Percentiles rank a stretch among this genome's conserved stretches.
Evolutionary conservation across 2,113 vertebrate species (phyloP).

Genomic region (Australoheros scitulus): DNA sequence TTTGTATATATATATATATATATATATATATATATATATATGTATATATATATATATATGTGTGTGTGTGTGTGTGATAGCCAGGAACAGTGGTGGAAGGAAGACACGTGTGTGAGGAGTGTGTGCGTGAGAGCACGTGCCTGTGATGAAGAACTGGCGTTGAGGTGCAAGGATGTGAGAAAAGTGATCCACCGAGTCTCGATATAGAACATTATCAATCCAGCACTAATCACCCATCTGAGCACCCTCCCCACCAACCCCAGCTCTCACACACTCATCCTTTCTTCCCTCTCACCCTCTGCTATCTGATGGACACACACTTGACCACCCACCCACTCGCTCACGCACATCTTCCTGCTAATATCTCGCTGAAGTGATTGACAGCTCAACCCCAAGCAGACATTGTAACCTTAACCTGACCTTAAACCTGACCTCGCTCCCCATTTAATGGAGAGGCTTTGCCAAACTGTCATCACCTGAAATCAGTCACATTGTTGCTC

Average conservation of each 20-base stretch:
- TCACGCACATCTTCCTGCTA: background rate
- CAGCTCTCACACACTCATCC: background rate
- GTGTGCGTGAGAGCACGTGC: conserved; percentile 34
- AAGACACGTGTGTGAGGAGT: conserved; percentile 34
- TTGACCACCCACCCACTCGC: conserved; percentile 20
- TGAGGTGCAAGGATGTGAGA: conserved; percentile 45
- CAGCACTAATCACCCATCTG: conserved; percentile 67
- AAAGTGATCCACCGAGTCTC: conserved; percentile 62
- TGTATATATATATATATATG: background rate
- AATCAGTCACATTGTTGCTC: conserved; percentile 21
- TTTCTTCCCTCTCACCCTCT: conserved; percentile 2
- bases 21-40: no score
- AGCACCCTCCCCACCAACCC: background rate
- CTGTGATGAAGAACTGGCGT: conserved; percentile 42
- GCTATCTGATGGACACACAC: conserved; percentile 37
- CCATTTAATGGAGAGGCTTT: background rate
- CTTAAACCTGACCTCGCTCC: conserved; percentile 8
- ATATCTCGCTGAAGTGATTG: conserved; percentile 38
- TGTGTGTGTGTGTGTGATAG: background rate
- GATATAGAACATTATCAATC: conserved; percentile 76
- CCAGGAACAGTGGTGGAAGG: background rate
- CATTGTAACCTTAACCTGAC: conserved; percentile 50
- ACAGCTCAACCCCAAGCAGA: conserved; percentile 34
- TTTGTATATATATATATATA: no score
- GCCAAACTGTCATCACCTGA: conserved; percentile 25